These are phyloP conservation scores for Pachypanchax playfairii DNA, from an alignment of 2,113 vertebrate species.

Conservation along the genomic window DNA sequence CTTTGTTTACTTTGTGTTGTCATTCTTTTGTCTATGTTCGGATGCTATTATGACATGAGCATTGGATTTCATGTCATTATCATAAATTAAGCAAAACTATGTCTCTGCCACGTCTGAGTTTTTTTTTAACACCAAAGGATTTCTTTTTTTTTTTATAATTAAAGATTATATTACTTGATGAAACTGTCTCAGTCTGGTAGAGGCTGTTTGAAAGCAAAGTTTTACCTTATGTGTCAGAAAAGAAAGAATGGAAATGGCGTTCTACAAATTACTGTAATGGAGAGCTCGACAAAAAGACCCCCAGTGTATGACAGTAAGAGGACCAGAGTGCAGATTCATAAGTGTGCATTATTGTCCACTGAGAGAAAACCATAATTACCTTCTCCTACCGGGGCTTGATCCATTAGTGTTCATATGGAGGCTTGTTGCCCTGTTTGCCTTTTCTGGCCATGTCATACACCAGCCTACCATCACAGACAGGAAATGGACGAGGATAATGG, in stretches of 20 bases:
- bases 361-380: conserved; percentile 64
- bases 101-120: conserved; percentile 10
- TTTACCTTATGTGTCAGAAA: conserved; percentile 23
- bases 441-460: conserved; percentile 55
- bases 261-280: conserved; percentile 57
- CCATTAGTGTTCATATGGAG: conserved; percentile 67
- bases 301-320: conserved; percentile 41
- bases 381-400: conserved; percentile 55
- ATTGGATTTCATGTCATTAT: conserved; percentile 33
- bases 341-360: conserved; percentile 64
- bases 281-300: conserved; percentile 44
- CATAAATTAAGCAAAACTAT: conserved; percentile 30
- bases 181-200: conserved; percentile 10
- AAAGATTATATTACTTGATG: background rate
- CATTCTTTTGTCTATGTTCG: conserved; percentile 60
- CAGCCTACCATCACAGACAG: conserved; percentile 52
- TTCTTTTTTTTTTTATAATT: conserved; percentile 6
- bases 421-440: conserved; percentile 59
- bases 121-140: conserved; percentile 32
- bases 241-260: conserved; percentile 7
- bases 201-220: conserved; percentile 7
- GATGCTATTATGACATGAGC: conserved; percentile 37
- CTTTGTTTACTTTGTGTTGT: conserved; percentile 61
- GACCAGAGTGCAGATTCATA: conserved; percentile 67
- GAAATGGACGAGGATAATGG: conserved; percentile 77